phyloP scores from a whole-genome alignment of 2,113 vertebrate species.

The Mirza zaza region DNA sequence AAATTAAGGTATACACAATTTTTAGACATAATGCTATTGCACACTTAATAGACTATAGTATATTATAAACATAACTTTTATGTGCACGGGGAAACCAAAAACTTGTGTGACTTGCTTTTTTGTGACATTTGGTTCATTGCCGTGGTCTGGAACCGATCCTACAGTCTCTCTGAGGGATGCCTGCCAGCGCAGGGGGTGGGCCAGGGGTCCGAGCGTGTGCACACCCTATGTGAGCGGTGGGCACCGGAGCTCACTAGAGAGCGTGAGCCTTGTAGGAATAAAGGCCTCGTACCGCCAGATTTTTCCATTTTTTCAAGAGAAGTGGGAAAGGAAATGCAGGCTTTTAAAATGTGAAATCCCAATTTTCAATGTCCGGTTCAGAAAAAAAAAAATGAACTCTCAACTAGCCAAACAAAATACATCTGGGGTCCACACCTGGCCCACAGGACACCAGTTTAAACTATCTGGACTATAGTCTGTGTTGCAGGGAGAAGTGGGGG shows the following conservation, averaged over 20 bases:
- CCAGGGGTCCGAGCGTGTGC: rapidly evolving
- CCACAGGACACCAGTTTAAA: neutral
- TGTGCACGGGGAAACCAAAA: neutral
- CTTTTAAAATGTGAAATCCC: constrained; percentile 40
- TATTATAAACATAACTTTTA: neutral
- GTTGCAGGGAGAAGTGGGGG: neutral
- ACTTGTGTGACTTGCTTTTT: neutral
- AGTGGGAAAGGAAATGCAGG: constrained; percentile 17
- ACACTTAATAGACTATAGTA: neutral
- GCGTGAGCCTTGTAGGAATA: neutral
- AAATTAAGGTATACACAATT: neutral
- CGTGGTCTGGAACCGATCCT: neutral
- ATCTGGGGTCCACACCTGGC: neutral
- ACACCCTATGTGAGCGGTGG: neutral
- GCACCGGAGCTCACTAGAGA: neutral
- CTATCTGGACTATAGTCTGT: neutral
- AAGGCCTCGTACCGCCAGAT: neutral
- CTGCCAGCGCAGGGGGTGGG: neutral
- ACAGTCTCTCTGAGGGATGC: neutral
- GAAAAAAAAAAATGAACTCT: neutral
- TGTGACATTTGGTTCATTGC: neutral
- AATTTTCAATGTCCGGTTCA: neutral
- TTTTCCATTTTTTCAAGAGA: neutral
- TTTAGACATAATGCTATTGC: neutral
- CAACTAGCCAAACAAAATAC: neutral